Conservation (phyloP, 1,140 invertebrate genomes). For the Drosophila orena region DNA sequence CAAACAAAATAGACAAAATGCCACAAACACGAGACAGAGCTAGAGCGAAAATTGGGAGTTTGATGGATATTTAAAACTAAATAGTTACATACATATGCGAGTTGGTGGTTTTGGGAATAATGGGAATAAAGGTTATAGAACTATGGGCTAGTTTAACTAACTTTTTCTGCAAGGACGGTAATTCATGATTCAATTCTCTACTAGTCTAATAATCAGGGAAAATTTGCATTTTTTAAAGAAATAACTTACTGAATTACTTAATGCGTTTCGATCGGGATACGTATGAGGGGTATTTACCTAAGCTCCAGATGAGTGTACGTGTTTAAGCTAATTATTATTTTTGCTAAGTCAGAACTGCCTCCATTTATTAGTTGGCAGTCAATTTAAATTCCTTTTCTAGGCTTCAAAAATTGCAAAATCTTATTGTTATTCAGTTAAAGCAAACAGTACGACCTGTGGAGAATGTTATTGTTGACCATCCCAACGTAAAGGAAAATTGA, state of each 20-base stretch:
- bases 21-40: conserved; percentile 56
- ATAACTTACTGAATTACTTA: not conserved
- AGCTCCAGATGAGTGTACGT: conserved; percentile 1
- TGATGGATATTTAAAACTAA: conserved; percentile 39
- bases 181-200: not conserved
- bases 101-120: conserved; percentile 3
- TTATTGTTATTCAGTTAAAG: no score
- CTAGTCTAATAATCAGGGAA: conserved; percentile 9
- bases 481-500: conserved; percentile 6
- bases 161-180: conserved; percentile 14
- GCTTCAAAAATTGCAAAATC: no score
- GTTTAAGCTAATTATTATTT: not conserved
- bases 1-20: conserved; percentile 49
- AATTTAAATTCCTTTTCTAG: not conserved
- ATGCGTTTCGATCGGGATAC: conserved; percentile 4
- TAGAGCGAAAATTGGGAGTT: conserved; percentile 33
- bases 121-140: conserved; percentile 1
- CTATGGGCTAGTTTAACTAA: conserved; percentile 21
- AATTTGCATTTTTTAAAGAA: not conserved
- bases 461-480: conserved; percentile 3
- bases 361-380: no score
- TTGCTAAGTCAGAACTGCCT: not conserved
- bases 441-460: not conserved
- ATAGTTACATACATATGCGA: conserved; percentile 17
- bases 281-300: not conserved